phyloP scores from a whole-genome alignment of 2,113 vertebrate genomes.

The Poicephalus meyeri region DNA sequence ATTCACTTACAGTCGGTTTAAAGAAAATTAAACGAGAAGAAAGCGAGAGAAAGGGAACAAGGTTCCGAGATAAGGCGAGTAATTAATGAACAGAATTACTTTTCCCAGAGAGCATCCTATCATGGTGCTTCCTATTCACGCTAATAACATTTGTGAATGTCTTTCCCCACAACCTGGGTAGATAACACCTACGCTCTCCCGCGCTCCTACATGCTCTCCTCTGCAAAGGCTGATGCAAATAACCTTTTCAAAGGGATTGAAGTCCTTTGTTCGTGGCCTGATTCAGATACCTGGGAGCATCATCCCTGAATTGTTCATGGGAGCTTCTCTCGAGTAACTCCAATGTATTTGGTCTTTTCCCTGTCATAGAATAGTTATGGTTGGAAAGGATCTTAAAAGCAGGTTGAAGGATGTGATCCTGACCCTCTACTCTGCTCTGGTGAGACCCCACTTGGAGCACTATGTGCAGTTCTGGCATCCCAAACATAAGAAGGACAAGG shows the following conservation, averaged over 20 bases:
- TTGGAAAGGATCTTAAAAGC: neutral
- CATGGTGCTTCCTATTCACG: conserved; percentile 37
- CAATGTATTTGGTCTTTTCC: neutral
- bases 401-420: neutral
- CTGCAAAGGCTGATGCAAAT: conserved; percentile 12
- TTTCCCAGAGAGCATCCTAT: conserved; percentile 60
- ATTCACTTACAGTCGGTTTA: conserved; percentile 29
- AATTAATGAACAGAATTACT: conserved; percentile 68
- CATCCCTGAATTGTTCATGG: accelerated
- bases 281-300: neutral
- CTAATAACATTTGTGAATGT: conserved; percentile 61
- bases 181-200: conserved; percentile 18
- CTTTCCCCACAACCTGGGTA: conserved; percentile 29
- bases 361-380: neutral
- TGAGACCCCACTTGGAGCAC: neutral
- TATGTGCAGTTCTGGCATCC: neutral
- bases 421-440: neutral
- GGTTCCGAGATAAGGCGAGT: conserved; percentile 56
- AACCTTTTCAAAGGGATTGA: neutral
- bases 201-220: neutral
- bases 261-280: neutral
- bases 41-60: neutral
- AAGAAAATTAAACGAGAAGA: conserved; percentile 45
- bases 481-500: neutral
- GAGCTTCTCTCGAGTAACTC: neutral